A percentile compares a stretch with the other conserved stretches of the same genome.
Evolutionary conservation across 2,888 invertebrate genomes (phyloP).

Genomic region (Andrena bicolor): DNA sequence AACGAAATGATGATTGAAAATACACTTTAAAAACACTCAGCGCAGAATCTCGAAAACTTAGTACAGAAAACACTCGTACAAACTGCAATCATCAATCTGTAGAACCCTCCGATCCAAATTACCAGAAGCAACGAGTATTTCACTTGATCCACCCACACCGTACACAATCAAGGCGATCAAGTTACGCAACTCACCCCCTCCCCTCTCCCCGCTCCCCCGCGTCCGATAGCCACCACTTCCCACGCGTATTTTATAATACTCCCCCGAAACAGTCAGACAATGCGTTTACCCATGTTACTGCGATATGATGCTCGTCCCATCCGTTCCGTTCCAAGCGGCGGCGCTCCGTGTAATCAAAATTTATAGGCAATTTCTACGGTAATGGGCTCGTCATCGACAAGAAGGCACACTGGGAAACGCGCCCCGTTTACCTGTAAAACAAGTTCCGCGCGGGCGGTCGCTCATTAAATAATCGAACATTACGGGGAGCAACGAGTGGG

Average conservation of each 20-base stretch:
- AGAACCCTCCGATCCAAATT: no score
- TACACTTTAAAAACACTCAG: no score
- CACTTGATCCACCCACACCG: no score
- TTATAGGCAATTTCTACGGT: neutral
- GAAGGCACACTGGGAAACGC: neutral
- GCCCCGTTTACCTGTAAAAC: neutral
- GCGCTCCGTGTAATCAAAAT: neutral
- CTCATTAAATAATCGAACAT: slow-evolving; percentile 17
- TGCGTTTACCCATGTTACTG: slow-evolving; percentile 7
- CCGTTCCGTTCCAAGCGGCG: neutral
- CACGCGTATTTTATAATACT: slow-evolving; percentile 2
- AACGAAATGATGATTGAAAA: no score
- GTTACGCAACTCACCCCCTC: neutral
- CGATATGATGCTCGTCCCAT: neutral
- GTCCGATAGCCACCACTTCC: neutral
- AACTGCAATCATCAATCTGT: no score
- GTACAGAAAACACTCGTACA: no score
- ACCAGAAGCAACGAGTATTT: no score
- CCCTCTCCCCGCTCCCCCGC: no score
- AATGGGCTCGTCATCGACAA: neutral
- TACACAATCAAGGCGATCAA: no score
- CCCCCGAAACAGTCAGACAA: slow-evolving; percentile 9
- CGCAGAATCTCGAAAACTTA: no score
- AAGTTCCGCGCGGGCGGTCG: neutral
- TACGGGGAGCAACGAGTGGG: neutral